phyloP scores from a whole-genome alignment of 2,113 vertebrate species.

The Esox niger region DNA sequence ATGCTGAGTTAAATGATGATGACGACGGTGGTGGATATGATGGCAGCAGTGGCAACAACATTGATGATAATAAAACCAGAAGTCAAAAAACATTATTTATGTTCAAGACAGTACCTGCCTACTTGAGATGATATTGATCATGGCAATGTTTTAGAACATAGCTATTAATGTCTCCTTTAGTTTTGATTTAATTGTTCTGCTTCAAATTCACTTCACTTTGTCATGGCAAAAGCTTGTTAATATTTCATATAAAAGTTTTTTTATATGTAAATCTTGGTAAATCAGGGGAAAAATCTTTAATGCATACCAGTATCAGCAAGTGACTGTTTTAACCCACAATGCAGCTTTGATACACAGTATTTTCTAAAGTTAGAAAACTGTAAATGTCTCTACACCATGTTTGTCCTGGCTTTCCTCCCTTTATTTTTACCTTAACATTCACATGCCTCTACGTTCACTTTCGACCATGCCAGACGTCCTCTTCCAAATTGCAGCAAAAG shows the following conservation, averaged over 20 bases:
- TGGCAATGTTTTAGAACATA: conserved; percentile 72
- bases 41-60: conserved; percentile 7
- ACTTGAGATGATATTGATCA: conserved; percentile 54
- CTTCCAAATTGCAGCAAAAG: conserved; percentile 72
- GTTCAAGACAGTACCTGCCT: conserved; percentile 60
- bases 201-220: conserved; percentile 72
- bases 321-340: conserved; percentile 50
- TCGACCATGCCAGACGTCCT: conserved; percentile 38
- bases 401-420: conserved; percentile 37
- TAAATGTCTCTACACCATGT: conserved; percentile 9
- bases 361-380: conserved; percentile 28
- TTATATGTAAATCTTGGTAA: conserved; percentile 85
- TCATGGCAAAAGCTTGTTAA: conserved; percentile 84
- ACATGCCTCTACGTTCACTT: conserved; percentile 55
- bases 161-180: conserved; percentile 79
- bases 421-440: conserved; percentile 61
- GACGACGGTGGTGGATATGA: neutral
- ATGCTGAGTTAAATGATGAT: conserved; percentile 59
- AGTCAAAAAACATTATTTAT: conserved; percentile 69
- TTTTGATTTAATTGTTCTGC: conserved; percentile 41
- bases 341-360: conserved; percentile 51
- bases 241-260: conserved; percentile 88
- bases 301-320: conserved; percentile 30
- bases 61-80: conserved; percentile 39
- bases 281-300: conserved; percentile 53